Percentiles rank a stretch among this genome's conserved stretches.
phyloP scores from a whole-genome alignment of 2,113 vertebrate genomes.

The Megaceryle maxima region DNA sequence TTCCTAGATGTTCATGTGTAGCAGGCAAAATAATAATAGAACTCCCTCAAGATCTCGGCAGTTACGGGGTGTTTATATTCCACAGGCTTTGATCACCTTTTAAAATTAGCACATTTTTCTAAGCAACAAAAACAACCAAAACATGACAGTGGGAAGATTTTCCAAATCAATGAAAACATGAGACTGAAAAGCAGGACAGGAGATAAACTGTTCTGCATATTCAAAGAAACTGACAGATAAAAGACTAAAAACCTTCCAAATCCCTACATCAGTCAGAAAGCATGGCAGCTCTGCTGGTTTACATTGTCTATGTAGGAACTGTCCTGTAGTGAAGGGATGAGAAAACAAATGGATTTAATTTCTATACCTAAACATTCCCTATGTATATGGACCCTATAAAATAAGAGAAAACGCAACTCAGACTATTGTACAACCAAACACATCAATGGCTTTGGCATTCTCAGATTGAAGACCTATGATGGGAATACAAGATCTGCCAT shows the following conservation, averaged over 20 bases:
- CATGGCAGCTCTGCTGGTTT: not conserved
- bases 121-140: not conserved
- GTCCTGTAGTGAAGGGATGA: not conserved
- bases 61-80: not conserved
- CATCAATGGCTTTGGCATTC: not conserved
- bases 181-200: not conserved
- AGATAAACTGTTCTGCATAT: not conserved
- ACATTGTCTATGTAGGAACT: not conserved
- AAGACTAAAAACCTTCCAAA: not conserved
- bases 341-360: not conserved
- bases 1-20: constrained; percentile 58
- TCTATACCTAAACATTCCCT: not conserved
- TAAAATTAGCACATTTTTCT: not conserved
- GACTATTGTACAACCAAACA: not conserved
- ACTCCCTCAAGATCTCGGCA: not conserved
- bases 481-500: not conserved
- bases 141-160: not conserved
- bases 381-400: not conserved
- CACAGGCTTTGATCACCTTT: not conserved
- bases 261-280: not conserved
- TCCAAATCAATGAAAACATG: not conserved
- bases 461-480: not conserved
- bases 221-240: not conserved
- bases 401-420: not conserved
- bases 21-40: constrained; percentile 56